These are phyloP conservation scores for Cybosia mesomella DNA, from an alignment of 2,888 invertebrate genomes.

Conservation along the genomic window DNA sequence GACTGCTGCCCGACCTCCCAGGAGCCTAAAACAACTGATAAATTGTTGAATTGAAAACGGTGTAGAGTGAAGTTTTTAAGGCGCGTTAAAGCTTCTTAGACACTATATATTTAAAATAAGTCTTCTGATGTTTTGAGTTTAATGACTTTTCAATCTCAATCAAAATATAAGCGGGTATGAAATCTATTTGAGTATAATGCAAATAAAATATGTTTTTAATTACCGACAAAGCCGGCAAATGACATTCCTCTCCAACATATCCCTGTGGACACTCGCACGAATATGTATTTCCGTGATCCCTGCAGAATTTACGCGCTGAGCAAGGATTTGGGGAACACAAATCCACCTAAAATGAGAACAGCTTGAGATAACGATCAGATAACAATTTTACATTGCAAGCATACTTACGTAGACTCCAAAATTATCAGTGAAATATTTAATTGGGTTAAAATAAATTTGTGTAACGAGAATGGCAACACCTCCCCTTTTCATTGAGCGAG, in stretches of 20 bases:
- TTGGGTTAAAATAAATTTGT: not conserved
- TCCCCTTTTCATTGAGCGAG: not conserved
- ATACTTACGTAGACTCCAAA: not conserved
- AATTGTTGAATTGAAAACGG: no score
- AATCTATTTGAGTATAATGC: not conserved
- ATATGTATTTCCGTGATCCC: constrained; percentile 91
- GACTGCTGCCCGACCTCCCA: no score
- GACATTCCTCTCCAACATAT: constrained; percentile 90
- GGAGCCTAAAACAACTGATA: no score
- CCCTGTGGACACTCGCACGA: constrained; percentile 92
- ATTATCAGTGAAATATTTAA: not conserved
- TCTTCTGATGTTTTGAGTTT: not conserved
- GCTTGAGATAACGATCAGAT: not conserved
- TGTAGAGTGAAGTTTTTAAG: no score
- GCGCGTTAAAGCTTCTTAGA: no score
- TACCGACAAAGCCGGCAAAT: constrained; percentile 89
- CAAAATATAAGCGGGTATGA: not conserved
- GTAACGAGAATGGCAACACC: not conserved
- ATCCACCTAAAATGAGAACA: constrained; percentile 84
- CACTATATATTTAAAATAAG: no score
- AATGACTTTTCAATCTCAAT: not conserved
- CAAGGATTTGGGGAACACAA: constrained; percentile 91
- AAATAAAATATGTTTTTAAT: constrained; percentile 42
- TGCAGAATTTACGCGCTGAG: constrained; percentile 89
- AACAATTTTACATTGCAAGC: not conserved